A percentile compares a stretch with the other conserved stretches of the same genome.
These are phyloP conservation scores for Brachyhypopomus gauderio DNA, from an alignment of 2,113 vertebrate species.

Conservation along the genomic window DNA sequence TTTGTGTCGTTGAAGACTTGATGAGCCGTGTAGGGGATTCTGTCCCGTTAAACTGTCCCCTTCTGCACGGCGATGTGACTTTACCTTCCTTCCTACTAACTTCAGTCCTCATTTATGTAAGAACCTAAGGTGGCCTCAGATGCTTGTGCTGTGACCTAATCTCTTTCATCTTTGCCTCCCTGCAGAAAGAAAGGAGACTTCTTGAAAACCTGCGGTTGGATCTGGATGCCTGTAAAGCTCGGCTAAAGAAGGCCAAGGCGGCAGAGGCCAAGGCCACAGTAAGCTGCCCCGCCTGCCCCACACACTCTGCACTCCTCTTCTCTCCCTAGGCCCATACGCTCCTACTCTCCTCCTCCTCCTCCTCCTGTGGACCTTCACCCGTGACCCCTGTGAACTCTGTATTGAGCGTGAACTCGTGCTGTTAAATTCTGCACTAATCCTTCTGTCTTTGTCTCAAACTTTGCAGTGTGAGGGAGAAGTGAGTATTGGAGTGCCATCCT, in stretches of 20 bases:
- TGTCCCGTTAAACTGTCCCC: too few species aligned
- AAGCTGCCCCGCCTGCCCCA: constrained; percentile 47
- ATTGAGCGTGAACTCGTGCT: neutral
- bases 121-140: too few species aligned
- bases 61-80: too few species aligned
- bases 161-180: neutral
- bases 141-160: neutral
- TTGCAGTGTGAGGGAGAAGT: constrained; percentile 96
- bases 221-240: constrained; percentile 82
- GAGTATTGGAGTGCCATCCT: constrained; percentile 79
- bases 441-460: constrained; percentile 75
- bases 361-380: neutral
- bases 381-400: neutral
- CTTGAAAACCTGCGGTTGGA: constrained; percentile 84
- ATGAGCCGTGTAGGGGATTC: neutral
- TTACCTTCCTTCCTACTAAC: too few species aligned
- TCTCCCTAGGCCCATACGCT: neutral
- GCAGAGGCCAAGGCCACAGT: constrained; percentile 85
- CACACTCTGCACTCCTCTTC: neutral
- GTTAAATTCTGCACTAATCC: constrained; percentile 50
- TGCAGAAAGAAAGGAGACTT: constrained; percentile 81
- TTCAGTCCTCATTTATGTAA: too few species aligned
- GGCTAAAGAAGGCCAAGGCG: constrained; percentile 84
- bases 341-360: constrained; percentile 37
- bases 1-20: neutral